Evolutionary conservation across 2,113 vertebrate species (phyloP).

Genomic region (Anoplopoma fimbria): DNA sequence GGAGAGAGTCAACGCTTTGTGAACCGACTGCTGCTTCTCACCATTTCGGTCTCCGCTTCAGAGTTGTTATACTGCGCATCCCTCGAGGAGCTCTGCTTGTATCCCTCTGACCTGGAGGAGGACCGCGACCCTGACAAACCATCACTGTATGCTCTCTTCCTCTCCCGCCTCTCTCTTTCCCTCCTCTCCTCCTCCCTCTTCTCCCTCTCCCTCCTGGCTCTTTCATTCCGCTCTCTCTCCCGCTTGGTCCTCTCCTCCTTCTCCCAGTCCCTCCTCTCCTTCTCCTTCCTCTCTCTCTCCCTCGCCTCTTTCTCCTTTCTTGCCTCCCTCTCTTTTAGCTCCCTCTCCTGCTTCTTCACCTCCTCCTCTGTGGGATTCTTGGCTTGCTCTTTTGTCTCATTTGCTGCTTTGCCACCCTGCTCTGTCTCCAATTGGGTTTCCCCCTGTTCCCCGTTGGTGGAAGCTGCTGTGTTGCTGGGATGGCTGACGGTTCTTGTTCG

Average conservation of each 20-base stretch:
- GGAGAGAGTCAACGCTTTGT: too few relatives aligned
- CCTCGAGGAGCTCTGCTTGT: conserved; percentile 25
- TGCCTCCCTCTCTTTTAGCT: conserved; percentile 24
- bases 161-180: conserved; percentile 57
- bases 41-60: conserved; percentile 25
- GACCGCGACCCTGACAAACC: neutral
- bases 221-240: conserved; percentile 49
- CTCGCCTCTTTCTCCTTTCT: conserved; percentile 17
- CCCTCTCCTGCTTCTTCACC: conserved; percentile 29
- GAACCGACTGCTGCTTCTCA: conserved; percentile 3
- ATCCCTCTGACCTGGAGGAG: conserved; percentile 18
- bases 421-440: neutral
- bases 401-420: neutral
- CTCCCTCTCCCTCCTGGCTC: conserved; percentile 33
- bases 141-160: conserved; percentile 44
- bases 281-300: conserved; percentile 29
- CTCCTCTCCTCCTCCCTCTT: conserved; percentile 47
- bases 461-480: neutral
- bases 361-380: conserved; percentile 13
- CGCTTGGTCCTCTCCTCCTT: conserved; percentile 13
- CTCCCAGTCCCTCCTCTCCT: conserved; percentile 13
- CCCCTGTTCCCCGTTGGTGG: neutral
- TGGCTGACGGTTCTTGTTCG: neutral
- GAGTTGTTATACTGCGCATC: neutral
- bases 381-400: conserved; percentile 4